Base-by-base conservation (phyloP, 2,113 vertebrate genomes). In the Oenanthe melanoleuca region DNA sequence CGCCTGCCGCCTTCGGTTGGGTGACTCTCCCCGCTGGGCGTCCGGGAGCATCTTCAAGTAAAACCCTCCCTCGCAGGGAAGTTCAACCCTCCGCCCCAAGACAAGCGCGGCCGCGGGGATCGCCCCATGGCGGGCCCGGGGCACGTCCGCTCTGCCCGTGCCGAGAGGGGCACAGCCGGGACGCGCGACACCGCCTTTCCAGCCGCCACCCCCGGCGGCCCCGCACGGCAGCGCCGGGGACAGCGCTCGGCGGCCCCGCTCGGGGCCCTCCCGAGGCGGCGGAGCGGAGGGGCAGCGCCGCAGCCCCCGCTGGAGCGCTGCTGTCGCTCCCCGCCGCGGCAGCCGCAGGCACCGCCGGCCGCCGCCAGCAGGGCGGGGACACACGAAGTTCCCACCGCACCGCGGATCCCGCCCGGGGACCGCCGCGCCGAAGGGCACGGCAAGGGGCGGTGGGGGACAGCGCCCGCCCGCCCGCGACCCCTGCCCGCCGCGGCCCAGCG, bases 21-120 rank as follows among this genome's bases (percentile, higher is more conserved):
- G 45, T 0, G 21, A 14, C 6, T 10, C 8, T 22, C 64, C 80
- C 59, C 5, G 42, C 56, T 5, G 31, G 19, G 64, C 23, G 53
- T 0, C 64, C 69, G 25, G 47, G 40, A 34, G 26, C 33, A 2
- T 23, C 22, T 6, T 1, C 4, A 8, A 12, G 25, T 2, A 1
- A 4, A 31, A 31, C 2, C 40, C 40, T 19, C 2, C 26, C 61
- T 0, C 0, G 25, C 2, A 26, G 34, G 21, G 14, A 18, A 59
- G 34, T 16, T 33, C 25, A 8, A 1, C 6, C 6, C 49, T 5
- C 45, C 24, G 69, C 20, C 33, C 42, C 28, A 24, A 2, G 33
- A 0, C 5, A 2, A 5, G 70, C 57, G 75, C n/a, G 38, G n/a
- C 83, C 13, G 60, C 19, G 42, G 55, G 2, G 42, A 53, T 14